These are phyloP conservation scores for Mustela nigripes DNA, from an alignment of 2,113 vertebrate species.

Conservation along the genomic window DNA sequence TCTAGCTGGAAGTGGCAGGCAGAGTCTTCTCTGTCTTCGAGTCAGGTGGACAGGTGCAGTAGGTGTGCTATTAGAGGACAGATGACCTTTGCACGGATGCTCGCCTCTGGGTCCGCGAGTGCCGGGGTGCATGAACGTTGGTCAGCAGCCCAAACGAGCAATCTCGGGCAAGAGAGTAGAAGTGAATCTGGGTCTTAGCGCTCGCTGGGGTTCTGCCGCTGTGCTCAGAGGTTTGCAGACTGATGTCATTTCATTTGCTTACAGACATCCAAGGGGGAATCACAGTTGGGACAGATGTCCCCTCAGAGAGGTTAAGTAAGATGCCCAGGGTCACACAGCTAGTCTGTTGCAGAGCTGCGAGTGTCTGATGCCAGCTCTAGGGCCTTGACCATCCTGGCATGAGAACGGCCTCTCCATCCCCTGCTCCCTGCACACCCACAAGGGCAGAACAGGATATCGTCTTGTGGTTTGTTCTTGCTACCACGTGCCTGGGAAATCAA, in stretches of 20 bases:
- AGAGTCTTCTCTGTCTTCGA: not conserved
- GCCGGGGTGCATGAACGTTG: not conserved
- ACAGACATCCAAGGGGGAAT: not conserved
- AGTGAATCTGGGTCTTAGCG: not conserved
- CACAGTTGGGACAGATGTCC: not conserved
- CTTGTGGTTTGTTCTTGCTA: not conserved
- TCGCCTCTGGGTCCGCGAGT: not conserved
- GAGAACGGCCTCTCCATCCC: accelerated
- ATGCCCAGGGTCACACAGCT: not conserved
- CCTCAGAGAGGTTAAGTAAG: not conserved
- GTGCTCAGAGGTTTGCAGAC: not conserved
- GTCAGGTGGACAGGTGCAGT: not conserved
- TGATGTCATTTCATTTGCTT: not conserved
- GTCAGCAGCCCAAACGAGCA: not conserved
- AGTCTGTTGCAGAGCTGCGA: not conserved
- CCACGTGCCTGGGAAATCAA: not conserved
- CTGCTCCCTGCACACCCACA: accelerated
- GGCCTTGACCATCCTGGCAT: not conserved
- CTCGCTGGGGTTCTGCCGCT: not conserved
- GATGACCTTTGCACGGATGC: not conserved
- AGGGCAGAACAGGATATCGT: not conserved
- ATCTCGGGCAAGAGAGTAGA: not conserved
- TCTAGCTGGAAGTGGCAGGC: not conserved
- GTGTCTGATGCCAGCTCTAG: not conserved
- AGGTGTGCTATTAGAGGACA: not conserved